Base-by-base conservation (phyloP, 2,888 invertebrate species). In the Ormyrus rosae region DNA sequence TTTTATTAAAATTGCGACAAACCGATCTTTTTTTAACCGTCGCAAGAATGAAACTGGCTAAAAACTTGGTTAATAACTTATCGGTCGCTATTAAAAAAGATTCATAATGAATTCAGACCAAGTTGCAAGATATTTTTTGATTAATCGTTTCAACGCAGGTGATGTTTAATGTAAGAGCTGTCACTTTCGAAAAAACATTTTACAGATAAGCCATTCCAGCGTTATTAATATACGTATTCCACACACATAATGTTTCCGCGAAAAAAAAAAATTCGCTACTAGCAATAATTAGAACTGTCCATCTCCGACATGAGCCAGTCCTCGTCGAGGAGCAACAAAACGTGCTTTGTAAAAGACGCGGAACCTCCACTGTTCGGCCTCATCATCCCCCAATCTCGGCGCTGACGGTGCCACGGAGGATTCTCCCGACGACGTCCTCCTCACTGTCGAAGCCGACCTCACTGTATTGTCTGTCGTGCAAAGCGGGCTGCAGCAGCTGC, bases 121-220 rank as follows among this genome's bases (percentile, higher is more conserved):
- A 78, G 71, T 65, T 58, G 71, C 55, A 51, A 65, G 80, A 67
- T 70, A 80, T 75, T 74, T 74, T 65, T 78, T 75, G 80, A 80
- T 80, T 74, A 75, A 74, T 75, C 56, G 71, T 68, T 61, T 11
- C 19, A 48, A n/a, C 46, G 58, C 74, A 64, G 71, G n/a, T 64
- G 71, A 78, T 65, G 65, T 71, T 72, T 71, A 60, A 71, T 34
- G 64, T 10, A 69, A 63, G 71, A 65, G 34, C 70, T n/a, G 63
- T 34, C 13, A 73, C 55, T 13, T 51, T 19, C 63, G 53, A 51
- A 67, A 63, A 70, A 68, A 68, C 68, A 55, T 70, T 64, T 67
- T 46, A 19, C 74, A 53, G 74, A 74, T 78, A 78, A 78, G 71
- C 77, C 64, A 55, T 55, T 63, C 56, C 58, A 65, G 48, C 50